Evolutionary conservation across 2,888 invertebrate genomes (phyloP).

Genomic region (Erannis defoliaria): DNA sequence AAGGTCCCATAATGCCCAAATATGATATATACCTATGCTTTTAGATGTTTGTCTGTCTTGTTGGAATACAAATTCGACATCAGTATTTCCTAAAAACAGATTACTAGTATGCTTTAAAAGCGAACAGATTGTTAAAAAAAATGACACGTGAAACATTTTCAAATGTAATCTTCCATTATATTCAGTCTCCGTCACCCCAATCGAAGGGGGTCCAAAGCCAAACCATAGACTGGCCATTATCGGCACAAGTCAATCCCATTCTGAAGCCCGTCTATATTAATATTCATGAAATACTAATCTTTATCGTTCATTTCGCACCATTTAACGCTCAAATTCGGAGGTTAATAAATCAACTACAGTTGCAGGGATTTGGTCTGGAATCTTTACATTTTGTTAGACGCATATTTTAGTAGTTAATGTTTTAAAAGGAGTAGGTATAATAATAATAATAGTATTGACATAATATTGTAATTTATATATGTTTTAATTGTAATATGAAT

Average conservation of each 20-base stretch:
- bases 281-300: slow-evolving; percentile 64
- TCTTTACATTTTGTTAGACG: background rate
- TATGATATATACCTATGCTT: too few relatives aligned
- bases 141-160: background rate
- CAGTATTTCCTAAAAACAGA: too few relatives aligned
- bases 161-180: slow-evolving; percentile 13
- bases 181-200: slow-evolving; percentile 27
- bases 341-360: slow-evolving; percentile 67
- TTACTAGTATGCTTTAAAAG: too few relatives aligned
- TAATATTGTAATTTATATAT: too few relatives aligned
- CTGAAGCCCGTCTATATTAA: slow-evolving; percentile 58
- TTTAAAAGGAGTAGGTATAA: too few relatives aligned
- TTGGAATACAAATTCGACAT: too few relatives aligned
- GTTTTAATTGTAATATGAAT: too few relatives aligned
- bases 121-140: background rate
- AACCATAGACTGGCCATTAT: slow-evolving; percentile 55
- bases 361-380: slow-evolving; percentile 38
- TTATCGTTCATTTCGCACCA: slow-evolving; percentile 71
- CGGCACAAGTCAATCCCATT: slow-evolving; percentile 54
- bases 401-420: background rate
- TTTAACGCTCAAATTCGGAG: slow-evolving; percentile 62
- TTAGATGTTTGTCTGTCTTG: too few relatives aligned
- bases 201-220: slow-evolving; percentile 37
- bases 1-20: too few relatives aligned
- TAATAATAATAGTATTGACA: too few relatives aligned